Conservation (phyloP, 2,797 vertebrate genomes). For the Amniataba percoides region DNA sequence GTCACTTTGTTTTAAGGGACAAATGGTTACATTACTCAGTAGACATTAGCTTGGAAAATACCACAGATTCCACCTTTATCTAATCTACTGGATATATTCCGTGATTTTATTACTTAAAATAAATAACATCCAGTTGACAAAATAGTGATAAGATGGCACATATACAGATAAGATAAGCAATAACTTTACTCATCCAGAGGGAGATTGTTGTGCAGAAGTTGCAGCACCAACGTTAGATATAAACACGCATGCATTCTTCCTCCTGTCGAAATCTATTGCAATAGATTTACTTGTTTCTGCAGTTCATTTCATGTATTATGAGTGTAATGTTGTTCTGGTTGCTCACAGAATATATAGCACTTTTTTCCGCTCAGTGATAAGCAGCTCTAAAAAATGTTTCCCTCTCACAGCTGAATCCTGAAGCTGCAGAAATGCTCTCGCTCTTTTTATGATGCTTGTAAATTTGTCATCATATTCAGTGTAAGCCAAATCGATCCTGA, state of each 20-base stretch:
- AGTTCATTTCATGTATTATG: conserved; percentile 1
- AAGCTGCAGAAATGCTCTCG: neutral
- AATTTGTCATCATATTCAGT: conserved; percentile 13
- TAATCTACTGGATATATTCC: neutral
- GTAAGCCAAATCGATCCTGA: neutral
- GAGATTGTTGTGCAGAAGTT: no score
- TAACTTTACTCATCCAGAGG: no score
- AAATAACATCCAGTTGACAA: neutral
- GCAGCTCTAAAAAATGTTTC: conserved; percentile 1
- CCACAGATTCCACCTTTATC: neutral
- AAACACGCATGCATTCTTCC: neutral
- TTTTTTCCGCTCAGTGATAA: neutral
- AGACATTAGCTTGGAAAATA: neutral
- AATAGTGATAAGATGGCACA: neutral
- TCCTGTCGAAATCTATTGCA: neutral
- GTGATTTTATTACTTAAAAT: neutral
- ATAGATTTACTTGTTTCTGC: conserved; percentile 3
- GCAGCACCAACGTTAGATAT: no score
- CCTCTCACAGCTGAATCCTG: conserved; percentile 5
- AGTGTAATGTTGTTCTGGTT: neutral
- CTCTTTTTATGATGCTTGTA: conserved; percentile 24
- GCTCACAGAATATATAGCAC: neutral
- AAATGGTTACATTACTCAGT: neutral
- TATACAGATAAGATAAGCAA: no score
- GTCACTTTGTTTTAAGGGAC: neutral